Evolutionary conservation across 2,888 invertebrate species (phyloP).

Genomic region (Pheosia tremula): DNA sequence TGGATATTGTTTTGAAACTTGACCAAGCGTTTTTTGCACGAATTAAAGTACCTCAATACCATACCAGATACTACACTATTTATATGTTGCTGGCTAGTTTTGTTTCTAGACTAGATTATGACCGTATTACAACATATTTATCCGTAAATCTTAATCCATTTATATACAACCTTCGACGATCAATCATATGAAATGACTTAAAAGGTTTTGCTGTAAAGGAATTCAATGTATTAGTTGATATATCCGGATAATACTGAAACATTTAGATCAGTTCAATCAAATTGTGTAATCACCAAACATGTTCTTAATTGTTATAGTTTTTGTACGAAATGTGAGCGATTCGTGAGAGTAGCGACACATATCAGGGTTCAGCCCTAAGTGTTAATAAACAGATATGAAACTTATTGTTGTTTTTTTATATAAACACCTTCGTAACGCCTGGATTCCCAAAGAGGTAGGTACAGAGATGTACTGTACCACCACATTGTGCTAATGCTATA

Average conservation of each 20-base stretch:
- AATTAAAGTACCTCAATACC: too few species aligned
- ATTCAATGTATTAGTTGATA: neutral
- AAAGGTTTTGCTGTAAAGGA: neutral
- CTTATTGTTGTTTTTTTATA: conserved; percentile 65
- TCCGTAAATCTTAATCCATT: neutral
- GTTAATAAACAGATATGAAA: conserved; percentile 78
- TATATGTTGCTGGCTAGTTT: too few species aligned
- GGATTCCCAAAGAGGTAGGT: too few species aligned
- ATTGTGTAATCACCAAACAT: neutral
- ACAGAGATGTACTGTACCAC: neutral
- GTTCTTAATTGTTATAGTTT: conserved; percentile 12
- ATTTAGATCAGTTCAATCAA: neutral
- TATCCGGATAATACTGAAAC: neutral
- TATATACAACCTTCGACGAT: neutral
- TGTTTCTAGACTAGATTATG: neutral
- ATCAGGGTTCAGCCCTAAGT: conserved; percentile 79
- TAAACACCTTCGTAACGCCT: too few species aligned
- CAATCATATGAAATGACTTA: neutral
- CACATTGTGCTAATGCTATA: too few species aligned
- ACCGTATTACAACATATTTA: neutral
- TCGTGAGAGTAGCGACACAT: conserved; percentile 73
- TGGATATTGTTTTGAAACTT: too few species aligned
- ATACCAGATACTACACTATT: too few species aligned
- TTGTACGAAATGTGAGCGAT: conserved; percentile 53
- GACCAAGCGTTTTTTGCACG: too few species aligned